These are phyloP conservation scores for Oopsacas minuta DNA, from an alignment of 37 sponge, comb jelly and placozoan genomes.

Conservation along the genomic window DNA sequence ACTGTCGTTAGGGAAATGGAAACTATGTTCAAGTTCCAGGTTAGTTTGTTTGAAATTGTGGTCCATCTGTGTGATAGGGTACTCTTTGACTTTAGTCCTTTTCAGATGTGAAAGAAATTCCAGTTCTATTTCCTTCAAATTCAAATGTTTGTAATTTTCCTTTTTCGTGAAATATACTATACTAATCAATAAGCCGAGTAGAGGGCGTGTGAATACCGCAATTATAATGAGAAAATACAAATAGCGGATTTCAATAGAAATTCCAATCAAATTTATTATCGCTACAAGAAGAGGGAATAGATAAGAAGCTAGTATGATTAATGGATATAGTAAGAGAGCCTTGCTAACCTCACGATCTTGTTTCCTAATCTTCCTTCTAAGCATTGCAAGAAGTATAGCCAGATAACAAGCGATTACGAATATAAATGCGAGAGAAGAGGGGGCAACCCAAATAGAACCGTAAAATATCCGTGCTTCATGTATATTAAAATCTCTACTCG, in stretches of 20 bases:
- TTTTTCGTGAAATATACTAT: background rate
- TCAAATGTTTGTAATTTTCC: background rate
- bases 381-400: background rate
- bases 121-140: background rate
- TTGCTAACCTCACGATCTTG: background rate
- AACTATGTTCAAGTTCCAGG: background rate
- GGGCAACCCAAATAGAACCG: background rate
- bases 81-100: background rate
- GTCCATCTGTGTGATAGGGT: background rate
- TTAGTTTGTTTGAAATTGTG: conserved; percentile 7
- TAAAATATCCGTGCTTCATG: background rate
- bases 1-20: background rate
- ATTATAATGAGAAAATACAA: background rate
- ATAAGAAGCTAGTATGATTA: background rate
- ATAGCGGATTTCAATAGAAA: background rate
- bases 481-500: background rate
- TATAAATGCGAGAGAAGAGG: background rate
- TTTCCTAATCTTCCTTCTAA: background rate
- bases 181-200: background rate
- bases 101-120: background rate
- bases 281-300: background rate
- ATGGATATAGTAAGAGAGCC: background rate
- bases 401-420: background rate
- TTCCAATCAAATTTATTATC: background rate
- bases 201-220: background rate